Evolutionary conservation across 1,140 invertebrate genomes (phyloP).

Genomic region (Pomacea maculata): DNA sequence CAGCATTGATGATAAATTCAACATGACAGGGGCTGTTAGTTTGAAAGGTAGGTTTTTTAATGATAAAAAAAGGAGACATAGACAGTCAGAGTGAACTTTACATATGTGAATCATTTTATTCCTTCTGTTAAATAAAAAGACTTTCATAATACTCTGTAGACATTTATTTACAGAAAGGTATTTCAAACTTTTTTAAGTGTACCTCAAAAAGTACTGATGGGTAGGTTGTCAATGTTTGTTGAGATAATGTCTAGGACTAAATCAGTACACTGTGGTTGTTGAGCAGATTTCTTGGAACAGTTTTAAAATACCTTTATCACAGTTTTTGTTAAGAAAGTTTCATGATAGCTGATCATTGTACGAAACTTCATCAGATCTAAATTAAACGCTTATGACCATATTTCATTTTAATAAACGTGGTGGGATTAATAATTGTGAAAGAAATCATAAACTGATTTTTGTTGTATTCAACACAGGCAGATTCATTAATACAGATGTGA

Average conservation of each 20-base stretch:
- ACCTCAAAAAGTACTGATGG: not conserved
- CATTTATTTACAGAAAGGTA: not conserved
- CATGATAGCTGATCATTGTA: no score
- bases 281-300: no score
- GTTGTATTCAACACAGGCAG: no score
- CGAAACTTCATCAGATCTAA: no score
- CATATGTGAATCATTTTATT: constrained; percentile 66
- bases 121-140: not conserved
- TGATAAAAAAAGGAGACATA: constrained; percentile 3
- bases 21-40: constrained; percentile 48
- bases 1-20: constrained; percentile 56
- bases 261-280: no score
- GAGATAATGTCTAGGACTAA: not conserved
- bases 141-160: not conserved
- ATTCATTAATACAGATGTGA: no score
- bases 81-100: constrained; percentile 66
- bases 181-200: not conserved
- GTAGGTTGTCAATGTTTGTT: not conserved
- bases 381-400: no score
- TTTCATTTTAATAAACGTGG: no score
- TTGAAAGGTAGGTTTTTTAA: constrained; percentile 54
- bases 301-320: no score
- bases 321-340: no score
- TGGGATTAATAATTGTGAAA: no score
- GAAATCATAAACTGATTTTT: no score